Evolutionary conservation across 2,797 vertebrate species (phyloP).

Genomic region (Dipus sagitta): DNA sequence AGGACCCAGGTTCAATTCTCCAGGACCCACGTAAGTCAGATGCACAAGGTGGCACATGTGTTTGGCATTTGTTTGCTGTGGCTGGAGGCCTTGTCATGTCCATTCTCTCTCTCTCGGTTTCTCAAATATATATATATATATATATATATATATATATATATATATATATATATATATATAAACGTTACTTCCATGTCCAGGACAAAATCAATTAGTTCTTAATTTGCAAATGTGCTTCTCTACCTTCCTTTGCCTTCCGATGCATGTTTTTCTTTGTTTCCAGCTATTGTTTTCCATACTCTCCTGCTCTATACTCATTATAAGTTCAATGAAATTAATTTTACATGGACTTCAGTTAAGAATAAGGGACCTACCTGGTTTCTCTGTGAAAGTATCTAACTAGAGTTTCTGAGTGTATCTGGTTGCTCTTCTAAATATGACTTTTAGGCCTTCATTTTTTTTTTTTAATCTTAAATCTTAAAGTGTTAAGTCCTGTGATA

Average conservation of each 20-base stretch:
- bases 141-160: too few species aligned
- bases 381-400: not conserved
- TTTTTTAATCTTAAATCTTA: not conserved
- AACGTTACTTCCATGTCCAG: conserved; percentile 47
- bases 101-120: too few species aligned
- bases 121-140: too few species aligned
- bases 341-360: not conserved
- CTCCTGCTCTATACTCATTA: not conserved
- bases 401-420: not conserved
- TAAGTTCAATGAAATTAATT: conserved; percentile 1
- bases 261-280: not conserved
- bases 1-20: too few species aligned
- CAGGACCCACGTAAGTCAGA: too few species aligned
- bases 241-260: not conserved
- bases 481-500: not conserved
- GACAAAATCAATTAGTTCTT: conserved; percentile 16
- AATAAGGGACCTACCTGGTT: not conserved
- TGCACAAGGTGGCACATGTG: too few species aligned
- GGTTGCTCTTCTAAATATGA: not conserved
- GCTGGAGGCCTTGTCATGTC: too few species aligned
- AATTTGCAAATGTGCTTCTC: conserved; percentile 27
- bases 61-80: too few species aligned
- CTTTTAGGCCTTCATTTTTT: not conserved
- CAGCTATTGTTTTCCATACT: not conserved
- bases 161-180: too few species aligned